phyloP scores from a whole-genome alignment of 1,140 invertebrate genomes.

The Rhysida immarginata region DNA sequence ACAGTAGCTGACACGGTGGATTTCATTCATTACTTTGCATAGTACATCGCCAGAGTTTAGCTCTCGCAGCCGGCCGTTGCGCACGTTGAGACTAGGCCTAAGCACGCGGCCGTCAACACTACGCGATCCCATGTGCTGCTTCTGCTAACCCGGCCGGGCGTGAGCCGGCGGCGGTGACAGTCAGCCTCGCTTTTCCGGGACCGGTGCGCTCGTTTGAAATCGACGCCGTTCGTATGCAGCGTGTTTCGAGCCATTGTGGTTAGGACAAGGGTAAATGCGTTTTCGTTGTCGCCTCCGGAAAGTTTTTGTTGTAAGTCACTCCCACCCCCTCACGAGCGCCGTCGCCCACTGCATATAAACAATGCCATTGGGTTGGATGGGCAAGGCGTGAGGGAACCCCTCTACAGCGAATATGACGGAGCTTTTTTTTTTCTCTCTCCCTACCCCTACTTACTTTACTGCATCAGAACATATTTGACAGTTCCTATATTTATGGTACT shows the following conservation, averaged over 20 bases:
- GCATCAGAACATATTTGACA: too few relatives aligned
- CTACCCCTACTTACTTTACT: too few relatives aligned
- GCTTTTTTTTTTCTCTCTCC: too few relatives aligned
- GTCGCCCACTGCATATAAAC: conserved; percentile 1
- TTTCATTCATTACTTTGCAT: too few relatives aligned
- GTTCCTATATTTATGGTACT: too few relatives aligned
- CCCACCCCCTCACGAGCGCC: too few relatives aligned
- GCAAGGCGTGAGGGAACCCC: too few relatives aligned
- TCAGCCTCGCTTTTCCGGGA: too few relatives aligned
- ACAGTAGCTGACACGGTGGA: too few relatives aligned
- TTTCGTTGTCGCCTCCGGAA: neutral
- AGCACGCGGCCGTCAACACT: neutral
- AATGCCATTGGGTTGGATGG: neutral
- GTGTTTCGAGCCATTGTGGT: neutral
- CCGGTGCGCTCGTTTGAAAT: neutral
- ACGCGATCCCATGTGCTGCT: too few relatives aligned
- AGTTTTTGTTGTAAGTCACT: conserved; percentile 1
- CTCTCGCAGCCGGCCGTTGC: neutral
- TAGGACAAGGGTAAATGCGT: neutral
- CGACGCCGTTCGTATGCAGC: neutral
- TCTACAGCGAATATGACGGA: too few relatives aligned
- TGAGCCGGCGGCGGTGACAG: neutral
- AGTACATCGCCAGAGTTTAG: neutral
- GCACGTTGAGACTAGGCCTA: neutral
- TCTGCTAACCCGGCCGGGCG: neutral